phyloP scores from a whole-genome alignment of 2,113 vertebrate genomes.

The Centrocercus urophasianus region DNA sequence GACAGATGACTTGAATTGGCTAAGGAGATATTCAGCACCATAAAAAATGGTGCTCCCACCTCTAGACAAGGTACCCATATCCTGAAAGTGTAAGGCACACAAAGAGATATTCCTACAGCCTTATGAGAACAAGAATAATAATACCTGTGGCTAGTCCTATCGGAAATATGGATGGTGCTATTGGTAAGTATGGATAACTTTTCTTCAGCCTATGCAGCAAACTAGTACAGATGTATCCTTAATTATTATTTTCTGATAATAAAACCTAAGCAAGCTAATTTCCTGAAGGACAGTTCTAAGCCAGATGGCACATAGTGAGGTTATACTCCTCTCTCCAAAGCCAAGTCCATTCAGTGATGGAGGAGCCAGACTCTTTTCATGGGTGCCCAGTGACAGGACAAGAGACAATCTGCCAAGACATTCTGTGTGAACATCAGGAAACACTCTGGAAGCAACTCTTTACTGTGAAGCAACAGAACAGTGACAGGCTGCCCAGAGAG shows the following conservation, averaged over 20 bases:
- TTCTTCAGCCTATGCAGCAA: not conserved
- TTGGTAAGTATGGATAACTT: not conserved
- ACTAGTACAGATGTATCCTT: not conserved
- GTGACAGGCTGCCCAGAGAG: not conserved
- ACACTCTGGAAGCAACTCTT: not conserved
- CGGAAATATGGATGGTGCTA: not conserved
- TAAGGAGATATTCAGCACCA: not conserved
- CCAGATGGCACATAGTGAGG: fast-evolving
- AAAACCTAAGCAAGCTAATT: not conserved
- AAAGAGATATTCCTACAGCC: conserved; percentile 29
- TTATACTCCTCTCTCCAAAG: not conserved
- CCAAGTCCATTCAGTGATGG: not conserved
- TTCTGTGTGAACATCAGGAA: not conserved
- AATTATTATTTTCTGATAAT: not conserved
- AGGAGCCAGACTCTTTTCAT: not conserved
- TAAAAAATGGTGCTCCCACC: fast-evolving
- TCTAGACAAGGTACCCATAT: not conserved
- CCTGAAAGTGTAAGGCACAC: not conserved
- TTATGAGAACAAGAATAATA: conserved; percentile 28
- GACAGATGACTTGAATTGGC: not conserved
- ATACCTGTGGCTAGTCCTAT: not conserved
- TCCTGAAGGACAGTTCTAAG: not conserved
- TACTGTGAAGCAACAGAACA: not conserved
- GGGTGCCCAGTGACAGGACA: not conserved
- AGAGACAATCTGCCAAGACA: fast-evolving